Evolutionary conservation across 2,113 vertebrate species (phyloP), one percentile per base, ranked within the genome.

Genomic region (Mesitornis unicolor): DNA sequence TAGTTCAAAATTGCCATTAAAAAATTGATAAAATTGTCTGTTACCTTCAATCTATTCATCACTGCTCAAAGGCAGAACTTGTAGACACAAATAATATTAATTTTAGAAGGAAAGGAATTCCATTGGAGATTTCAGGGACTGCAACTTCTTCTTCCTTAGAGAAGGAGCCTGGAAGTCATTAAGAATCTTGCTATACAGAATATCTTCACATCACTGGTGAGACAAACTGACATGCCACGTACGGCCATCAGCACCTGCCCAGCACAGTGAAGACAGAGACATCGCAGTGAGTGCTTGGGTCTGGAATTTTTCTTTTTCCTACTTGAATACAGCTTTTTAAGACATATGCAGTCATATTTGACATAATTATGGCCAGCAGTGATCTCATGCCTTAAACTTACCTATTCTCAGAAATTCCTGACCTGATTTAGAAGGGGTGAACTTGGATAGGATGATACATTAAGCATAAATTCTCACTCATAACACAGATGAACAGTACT

Each of bases 171-270:
- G 67, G 42, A 61, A 28, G 25, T 54, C 42, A 54, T 71, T 22
- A 42, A 6, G 13, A n/a, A 4, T 21, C 40, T 73, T 0, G 0
- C 16, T 35, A 5, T 16, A 50, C 2, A 29, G 57, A 50, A 18
- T 33, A 63, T 38, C 54, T 65, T 89, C 36, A 35, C 33, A 35
- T 38, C 43, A 38, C 4, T 57, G 15, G n/a, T 36, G 82, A 75
- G 40, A 82, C 73, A 70, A 74, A 10, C 26, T 16, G 20, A 63
- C 24, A 33, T 1, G 4, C 17, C 67, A 70, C 3, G 2, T 13
- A 36, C 1, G 0, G 9, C 42, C 4, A 2, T 26, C 40, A 63
- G 25, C n/a, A 71, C 51, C 38, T 79, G 48, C 57, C 57, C 79
- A 85, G n/a, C 3, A 6, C n/a, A 45, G 19, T 6, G 29, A 79